Percentiles rank a stretch among this genome's conserved stretches.
These are phyloP conservation scores for Schizopygopsis pylzovi DNA, from an alignment of 2,797 vertebrate species.

Conservation along the genomic window DNA sequence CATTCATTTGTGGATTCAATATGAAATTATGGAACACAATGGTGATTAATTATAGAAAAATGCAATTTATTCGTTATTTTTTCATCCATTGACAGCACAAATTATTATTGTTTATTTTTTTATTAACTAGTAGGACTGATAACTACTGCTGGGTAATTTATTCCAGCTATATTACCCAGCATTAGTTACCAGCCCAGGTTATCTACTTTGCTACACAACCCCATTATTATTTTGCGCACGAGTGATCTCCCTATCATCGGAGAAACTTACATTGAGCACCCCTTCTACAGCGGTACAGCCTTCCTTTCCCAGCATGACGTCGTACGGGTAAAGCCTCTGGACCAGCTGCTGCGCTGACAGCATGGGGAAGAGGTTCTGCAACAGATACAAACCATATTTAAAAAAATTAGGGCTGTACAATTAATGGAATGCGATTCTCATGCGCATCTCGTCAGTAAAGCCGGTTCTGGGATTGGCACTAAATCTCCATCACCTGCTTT, in stretches of 20 bases:
- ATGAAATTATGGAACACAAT: background rate
- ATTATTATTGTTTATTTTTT: background rate
- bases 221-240: background rate
- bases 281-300: constrained; percentile 87
- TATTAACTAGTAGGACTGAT: too few species aligned
- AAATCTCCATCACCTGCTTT: too few species aligned
- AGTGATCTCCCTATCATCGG: background rate
- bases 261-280: constrained; percentile 84
- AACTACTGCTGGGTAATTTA: too few species aligned
- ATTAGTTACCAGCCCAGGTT: background rate
- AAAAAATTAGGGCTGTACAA: background rate
- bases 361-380: constrained; percentile 89
- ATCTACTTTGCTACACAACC: background rate
- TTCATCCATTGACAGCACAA: too few species aligned
- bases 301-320: constrained; percentile 88
- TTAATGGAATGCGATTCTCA: too few species aligned
- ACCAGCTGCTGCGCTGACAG: constrained; percentile 85
- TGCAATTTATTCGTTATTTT: too few species aligned
- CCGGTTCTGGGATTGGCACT: too few species aligned
- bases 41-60: too few species aligned
- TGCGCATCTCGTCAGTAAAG: too few species aligned
- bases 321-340: constrained; percentile 90
- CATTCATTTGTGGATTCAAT: background rate
- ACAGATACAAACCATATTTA: constrained; percentile 48
- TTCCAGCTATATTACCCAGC: background rate